Evolutionary conservation across 2,888 invertebrate genomes (phyloP), one percentile per base, ranked within the genome.

Genomic region (Catocala sponsa): DNA sequence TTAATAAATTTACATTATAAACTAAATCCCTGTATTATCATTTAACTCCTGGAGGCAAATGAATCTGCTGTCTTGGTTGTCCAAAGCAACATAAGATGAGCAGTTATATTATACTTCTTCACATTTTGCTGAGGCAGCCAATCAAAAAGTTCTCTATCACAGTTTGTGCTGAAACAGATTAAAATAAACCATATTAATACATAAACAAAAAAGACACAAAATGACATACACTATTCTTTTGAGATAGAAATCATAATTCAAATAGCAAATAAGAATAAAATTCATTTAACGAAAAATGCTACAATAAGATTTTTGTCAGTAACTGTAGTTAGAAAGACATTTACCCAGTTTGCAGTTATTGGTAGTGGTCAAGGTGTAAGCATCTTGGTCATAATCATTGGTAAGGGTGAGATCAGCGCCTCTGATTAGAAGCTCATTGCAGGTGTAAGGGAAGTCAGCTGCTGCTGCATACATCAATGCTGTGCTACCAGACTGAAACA

Each of bases 401-500:
- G 96, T 95, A 65, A 96, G 94, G 4, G 97, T 97, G 74, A 98
- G 94, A 88, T 98, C 97, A 38, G 98, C 97, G 60, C 98, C 98
- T 81, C 96, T 95, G 15, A 96, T 94, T 52, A 99, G 95, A 57
- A 99, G 95, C 86, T 98, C 97, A 82, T 98, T 97, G 81, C 98
- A 98, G 63, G 98, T 97, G 85, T 98, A 97, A 0, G 98, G 97
- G 92, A 98, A 98, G 91, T 98, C 98, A 9, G 97, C 98, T 78
- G 97, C 96, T 5, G 98, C 98, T 54, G 98, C 98, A 91, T 98
- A 98, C 97, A 99, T 98, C 56, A 99, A 91, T 0, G 98, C 97
- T 48, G 98, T 98, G 84, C 98, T 98, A 56, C 98, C 98, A 82
- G 97, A 96, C 97, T 98, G 84, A 50, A 91, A 93, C 60, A 75